phyloP scores from a whole-genome alignment of 2,888 invertebrate genomes.

The Phorcus lineatus region DNA sequence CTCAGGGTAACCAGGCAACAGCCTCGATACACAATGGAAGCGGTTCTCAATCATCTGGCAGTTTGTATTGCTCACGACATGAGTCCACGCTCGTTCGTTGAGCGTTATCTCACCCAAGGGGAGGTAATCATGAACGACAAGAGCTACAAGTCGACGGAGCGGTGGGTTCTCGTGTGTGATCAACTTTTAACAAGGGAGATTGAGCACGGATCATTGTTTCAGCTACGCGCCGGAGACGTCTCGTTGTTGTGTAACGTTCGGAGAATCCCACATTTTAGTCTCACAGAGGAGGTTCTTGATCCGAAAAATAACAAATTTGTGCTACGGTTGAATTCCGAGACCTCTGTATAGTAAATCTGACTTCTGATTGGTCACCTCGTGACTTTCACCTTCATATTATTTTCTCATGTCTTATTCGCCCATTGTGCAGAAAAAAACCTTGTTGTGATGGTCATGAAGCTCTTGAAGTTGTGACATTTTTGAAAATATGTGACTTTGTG shows the following conservation, averaged over 20 bases:
- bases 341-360: constrained; percentile 82
- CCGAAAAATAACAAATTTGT: constrained; percentile 97
- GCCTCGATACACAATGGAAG: constrained; percentile 94
- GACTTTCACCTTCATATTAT: no score
- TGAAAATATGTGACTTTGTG: no score
- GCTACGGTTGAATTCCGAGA: constrained; percentile 94
- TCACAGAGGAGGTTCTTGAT: constrained; percentile 96
- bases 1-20: constrained; percentile 96
- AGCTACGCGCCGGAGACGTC: constrained; percentile 83
- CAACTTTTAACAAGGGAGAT: constrained; percentile 91
- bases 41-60: constrained; percentile 91
- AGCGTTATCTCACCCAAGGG: constrained; percentile 91
- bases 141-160: constrained; percentile 80
- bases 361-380: not conserved
- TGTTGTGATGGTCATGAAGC: no score
- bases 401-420: no score
- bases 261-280: constrained; percentile 92
- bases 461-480: no score
- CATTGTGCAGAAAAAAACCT: no score
- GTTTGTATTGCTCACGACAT: constrained; percentile 94
- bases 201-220: constrained; percentile 89
- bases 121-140: constrained; percentile 78
- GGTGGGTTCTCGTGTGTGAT: constrained; percentile 97
- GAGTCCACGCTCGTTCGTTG: constrained; percentile 94
- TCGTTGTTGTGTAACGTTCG: constrained; percentile 91